Evolutionary conservation across 2,888 invertebrate genomes (phyloP), one percentile per base, ranked within the genome.

Genomic region (Microplitis deprimator): DNA sequence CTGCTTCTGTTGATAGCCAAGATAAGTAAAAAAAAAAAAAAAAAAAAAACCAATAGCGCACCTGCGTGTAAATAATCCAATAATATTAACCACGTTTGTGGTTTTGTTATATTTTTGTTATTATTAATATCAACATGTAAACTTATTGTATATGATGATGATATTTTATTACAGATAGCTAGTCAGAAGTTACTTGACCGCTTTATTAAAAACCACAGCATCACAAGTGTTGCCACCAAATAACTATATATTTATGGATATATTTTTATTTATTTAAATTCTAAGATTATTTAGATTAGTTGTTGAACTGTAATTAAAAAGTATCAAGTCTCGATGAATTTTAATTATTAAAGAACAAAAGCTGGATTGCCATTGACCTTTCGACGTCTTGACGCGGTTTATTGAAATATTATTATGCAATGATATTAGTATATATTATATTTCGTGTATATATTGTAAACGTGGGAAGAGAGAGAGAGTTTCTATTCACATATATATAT

Each of bases 381-480:
- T 17, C 6, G 7, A n/a, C 8, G 65, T 40, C 73, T 64, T 64
- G 73, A 40, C 40, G 77, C 84, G 82, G 82, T 85, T 85, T 85
- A 84, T 83, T 83, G 82, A 80, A 79, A 82, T 84, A 85, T 84
- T 84, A 83, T 83, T 82, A 83, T 83, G 83, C 82, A 83, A 86
- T 85, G 86, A 85, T 41, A 41, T 41, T 10, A 41, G 41, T 10
- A 41, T 41, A 10, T 10, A 5, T 20, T 20, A 20, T 20, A 20
- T 20, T 20, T 20, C 20, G 20, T 20, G 20, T 20, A 20, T 20
- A 20, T 1, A 20, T 20, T 20, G 20, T 20, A 20, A 20, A 85
- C 86, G 87, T 87, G 85, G 86, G 87, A 82, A 83, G 84, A 83
- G 83, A 85, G 84, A 86, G 86, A 87, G 86, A 81, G 86, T 80